Base-by-base conservation (phyloP, 2,888 invertebrate species). In the Idaea straminata region DNA sequence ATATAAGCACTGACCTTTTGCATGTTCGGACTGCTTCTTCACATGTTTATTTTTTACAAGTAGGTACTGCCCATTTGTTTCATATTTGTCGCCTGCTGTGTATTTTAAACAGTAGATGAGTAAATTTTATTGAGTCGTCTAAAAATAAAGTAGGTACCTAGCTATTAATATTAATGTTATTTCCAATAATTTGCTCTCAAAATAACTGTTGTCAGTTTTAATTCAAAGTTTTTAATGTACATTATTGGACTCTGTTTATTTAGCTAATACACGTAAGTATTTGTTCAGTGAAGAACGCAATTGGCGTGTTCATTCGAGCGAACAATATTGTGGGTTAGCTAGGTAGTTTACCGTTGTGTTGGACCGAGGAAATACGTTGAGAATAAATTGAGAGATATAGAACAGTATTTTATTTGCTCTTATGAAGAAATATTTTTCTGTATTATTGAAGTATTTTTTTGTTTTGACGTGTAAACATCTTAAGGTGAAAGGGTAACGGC, bases 231-330 rank as follows among this genome's bases (percentile, higher is more conserved):
- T 1, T 16, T 5, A 5, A 4, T 15, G 15, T 15, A 15, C 15
- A 5, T 0, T 16, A 5, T 7, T 15, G 15, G 58, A 16, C 15
- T 59, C 15, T 16, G 15, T 15, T 47, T 47, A 47, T 13, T 47
- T 47, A 47, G 47, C 47, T 47, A 47, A 47, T 47, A 47, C 10
- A 47, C 47, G 7, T 47, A 25, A 25, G 57, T 57, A 59, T 59
- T 59, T 59, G 58, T 59, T 59, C 58, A 15, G 16, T 59, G 58
- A 59, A 59, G 58, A 59, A 59, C 7, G 58, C 58, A 59, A 59
- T 15, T 59, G 58, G 15, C n/a, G 58, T 59, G 58, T 6, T 15
- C 58, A 16, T 16, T 59, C 15, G 15, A 59, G 15, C 7, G 58
- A 59, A 15, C 15, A 59, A 59, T 59, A 15, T 59, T 16, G 16